Conservation (phyloP, 2,113 vertebrate species). For the Eurystomus gularis region DNA sequence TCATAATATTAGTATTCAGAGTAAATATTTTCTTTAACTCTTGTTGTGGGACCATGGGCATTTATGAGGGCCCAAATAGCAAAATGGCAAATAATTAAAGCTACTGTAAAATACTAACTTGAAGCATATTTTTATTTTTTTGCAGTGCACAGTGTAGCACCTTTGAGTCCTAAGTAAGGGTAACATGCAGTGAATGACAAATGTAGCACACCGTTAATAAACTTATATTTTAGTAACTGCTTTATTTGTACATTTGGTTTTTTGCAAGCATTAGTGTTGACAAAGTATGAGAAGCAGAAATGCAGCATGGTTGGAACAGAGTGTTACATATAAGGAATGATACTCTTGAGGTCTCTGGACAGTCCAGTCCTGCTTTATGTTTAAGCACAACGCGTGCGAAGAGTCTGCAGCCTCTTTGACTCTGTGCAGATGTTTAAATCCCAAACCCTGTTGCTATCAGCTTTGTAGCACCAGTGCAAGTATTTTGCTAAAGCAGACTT, state of each 20-base stretch:
- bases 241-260: not conserved
- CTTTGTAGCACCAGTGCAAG: not conserved
- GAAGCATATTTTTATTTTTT: not conserved
- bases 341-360: not conserved
- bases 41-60: not conserved
- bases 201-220: not conserved
- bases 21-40: not conserved
- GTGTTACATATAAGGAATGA: not conserved
- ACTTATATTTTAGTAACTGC: not conserved
- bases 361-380: not conserved
- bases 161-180: not conserved
- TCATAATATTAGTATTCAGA: not conserved
- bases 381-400: not conserved
- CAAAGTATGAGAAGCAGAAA: not conserved
- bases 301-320: not conserved
- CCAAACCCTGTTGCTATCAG: not conserved
- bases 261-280: not conserved
- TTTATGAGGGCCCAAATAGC: not conserved
- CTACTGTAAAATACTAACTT: not conserved
- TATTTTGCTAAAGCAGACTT: not conserved
- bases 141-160: not conserved
- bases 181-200: not conserved
- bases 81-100: not conserved
- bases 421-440: not conserved
- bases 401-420: not conserved